Evolutionary conservation across 1,140 invertebrate genomes (phyloP).

Genomic region (Eriosoma lanigerum): DNA sequence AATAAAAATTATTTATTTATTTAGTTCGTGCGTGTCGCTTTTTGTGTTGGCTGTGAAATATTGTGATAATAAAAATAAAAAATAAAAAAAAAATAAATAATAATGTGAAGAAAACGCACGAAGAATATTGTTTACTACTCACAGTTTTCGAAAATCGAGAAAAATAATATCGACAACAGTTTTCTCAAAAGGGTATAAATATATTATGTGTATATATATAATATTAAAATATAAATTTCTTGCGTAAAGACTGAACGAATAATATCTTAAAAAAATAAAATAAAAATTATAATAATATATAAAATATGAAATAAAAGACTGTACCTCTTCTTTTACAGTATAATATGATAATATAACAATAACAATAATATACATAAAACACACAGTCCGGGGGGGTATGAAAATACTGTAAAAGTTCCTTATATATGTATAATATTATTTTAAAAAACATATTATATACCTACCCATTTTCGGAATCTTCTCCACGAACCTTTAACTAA

Average conservation of each 20-base stretch:
- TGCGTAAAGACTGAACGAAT: slow-evolving; percentile 47
- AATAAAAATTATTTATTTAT: background rate
- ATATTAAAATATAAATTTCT: slow-evolving; percentile 18
- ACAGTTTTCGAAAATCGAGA: background rate
- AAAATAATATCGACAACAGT: background rate
- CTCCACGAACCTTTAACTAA: background rate
- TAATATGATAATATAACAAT: background rate
- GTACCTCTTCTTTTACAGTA: slow-evolving; percentile 44
- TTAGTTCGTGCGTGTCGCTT: slow-evolving; percentile 50
- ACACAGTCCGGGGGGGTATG: slow-evolving; percentile 18
- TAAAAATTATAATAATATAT: background rate
- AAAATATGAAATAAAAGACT: slow-evolving; percentile 47
- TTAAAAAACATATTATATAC: background rate
- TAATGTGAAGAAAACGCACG: slow-evolving; percentile 43
- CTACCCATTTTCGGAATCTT: slow-evolving; percentile 5
- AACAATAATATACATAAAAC: background rate
- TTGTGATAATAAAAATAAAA: slow-evolving; percentile 47
- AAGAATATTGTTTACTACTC: slow-evolving; percentile 15
- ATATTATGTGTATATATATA: too few species aligned
- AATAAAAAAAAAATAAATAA: slow-evolving; percentile 44
- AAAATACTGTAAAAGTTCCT: slow-evolving; percentile 43
- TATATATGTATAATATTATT: slow-evolving; percentile 24
- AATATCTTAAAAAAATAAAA: slow-evolving; percentile 36
- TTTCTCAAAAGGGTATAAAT: slow-evolving; percentile 43
- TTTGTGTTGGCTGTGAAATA: slow-evolving; percentile 51